phyloP scores from a whole-genome alignment of 2,113 vertebrate genomes.

The Chloropsis cyanopogon region DNA sequence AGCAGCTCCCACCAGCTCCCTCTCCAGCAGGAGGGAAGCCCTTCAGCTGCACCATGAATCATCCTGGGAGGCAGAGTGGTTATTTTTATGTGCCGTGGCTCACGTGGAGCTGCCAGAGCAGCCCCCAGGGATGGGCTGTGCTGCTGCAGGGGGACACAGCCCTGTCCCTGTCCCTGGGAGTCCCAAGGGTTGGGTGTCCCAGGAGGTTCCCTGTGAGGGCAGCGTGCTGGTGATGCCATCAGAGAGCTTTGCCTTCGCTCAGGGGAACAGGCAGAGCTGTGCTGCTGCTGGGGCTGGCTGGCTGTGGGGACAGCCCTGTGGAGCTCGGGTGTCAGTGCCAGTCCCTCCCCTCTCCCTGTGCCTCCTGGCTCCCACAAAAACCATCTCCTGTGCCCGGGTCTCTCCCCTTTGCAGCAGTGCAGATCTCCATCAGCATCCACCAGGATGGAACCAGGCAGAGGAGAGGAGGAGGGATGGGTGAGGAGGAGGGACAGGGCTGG shows the following conservation, averaged over 20 bases:
- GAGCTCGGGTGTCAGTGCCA: accelerated
- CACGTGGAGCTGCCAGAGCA: not conserved
- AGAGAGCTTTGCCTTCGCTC: not conserved
- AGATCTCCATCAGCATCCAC: not conserved
- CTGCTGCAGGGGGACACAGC: not conserved
- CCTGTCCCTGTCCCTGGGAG: not conserved
- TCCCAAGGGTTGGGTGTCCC: not conserved
- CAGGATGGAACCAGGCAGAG: accelerated
- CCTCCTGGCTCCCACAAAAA: not conserved
- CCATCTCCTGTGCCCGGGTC: accelerated
- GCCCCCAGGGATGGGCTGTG: not conserved
- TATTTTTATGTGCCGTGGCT: constrained; percentile 7
- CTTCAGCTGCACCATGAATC: constrained; percentile 38
- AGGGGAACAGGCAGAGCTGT: not conserved
- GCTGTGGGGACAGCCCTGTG: not conserved
- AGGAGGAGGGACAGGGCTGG: not conserved
- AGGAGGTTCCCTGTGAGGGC: accelerated
- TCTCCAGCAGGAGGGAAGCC: constrained; percentile 22
- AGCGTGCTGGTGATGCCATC: not conserved
- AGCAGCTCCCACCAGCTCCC: not conserved
- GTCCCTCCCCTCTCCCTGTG: not conserved
- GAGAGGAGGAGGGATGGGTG: not conserved
- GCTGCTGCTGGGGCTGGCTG: not conserved
- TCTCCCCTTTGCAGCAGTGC: not conserved
- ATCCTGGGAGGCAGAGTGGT: not conserved